phyloP scores from a whole-genome alignment of 2,888 invertebrate species.

The Pristionchus fissidentatus region DNA sequence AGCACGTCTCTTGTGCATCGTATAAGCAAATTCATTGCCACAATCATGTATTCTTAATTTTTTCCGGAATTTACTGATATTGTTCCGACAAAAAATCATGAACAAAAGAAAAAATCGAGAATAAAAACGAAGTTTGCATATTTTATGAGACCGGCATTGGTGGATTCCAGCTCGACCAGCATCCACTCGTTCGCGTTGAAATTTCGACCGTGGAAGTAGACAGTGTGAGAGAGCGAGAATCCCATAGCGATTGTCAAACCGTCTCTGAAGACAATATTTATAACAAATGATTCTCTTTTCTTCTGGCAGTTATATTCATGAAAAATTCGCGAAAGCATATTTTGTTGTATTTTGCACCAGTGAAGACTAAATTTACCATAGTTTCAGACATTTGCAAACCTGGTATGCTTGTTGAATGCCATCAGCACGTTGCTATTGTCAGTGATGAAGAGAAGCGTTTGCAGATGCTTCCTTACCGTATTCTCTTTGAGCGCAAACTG shows the following conservation, averaged over 20 bases:
- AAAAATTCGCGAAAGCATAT: too few relatives aligned
- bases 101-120: too few relatives aligned
- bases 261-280: background rate
- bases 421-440: background rate
- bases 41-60: too few relatives aligned
- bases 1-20: too few relatives aligned
- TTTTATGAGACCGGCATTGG: background rate
- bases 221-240: background rate
- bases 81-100: too few relatives aligned
- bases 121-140: too few relatives aligned
- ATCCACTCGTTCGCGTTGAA: background rate
- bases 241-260: background rate
- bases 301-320: too few relatives aligned
- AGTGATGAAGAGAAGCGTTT: background rate
- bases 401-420: background rate
- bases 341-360: too few relatives aligned
- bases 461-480: background rate
- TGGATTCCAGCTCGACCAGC: background rate
- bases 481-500: background rate
- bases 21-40: too few relatives aligned
- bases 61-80: too few relatives aligned
- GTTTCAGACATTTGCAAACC: background rate
- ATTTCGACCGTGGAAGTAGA: background rate
- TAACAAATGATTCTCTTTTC: background rate
- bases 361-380: too few relatives aligned